phyloP scores from a whole-genome alignment of 2,797 vertebrate species.

The Esox lucius region DNA sequence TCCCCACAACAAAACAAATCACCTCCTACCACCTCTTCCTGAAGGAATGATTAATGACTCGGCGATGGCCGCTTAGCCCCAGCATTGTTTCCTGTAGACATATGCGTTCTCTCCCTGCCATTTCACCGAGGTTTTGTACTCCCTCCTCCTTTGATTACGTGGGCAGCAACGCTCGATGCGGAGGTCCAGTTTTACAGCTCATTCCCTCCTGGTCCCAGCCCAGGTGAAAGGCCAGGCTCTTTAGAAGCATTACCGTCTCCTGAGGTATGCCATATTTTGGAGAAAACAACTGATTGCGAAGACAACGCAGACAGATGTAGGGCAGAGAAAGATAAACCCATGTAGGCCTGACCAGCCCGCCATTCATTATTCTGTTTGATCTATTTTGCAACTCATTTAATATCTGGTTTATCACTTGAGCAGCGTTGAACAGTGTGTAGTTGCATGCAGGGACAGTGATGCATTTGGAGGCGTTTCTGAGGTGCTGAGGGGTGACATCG shows the following conservation, averaged over 20 bases:
- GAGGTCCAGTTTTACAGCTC: slow-evolving; percentile 6
- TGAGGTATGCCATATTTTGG: slow-evolving; percentile 6
- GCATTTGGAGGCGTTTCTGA: too few species aligned
- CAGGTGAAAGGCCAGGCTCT: slow-evolving; percentile 28
- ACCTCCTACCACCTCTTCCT: slow-evolving; percentile 20
- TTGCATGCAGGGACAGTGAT: too few species aligned
- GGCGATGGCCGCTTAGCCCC: slow-evolving; percentile 29
- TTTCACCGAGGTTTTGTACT: slow-evolving; percentile 8
- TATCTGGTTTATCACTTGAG: too few species aligned
- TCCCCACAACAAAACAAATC: slow-evolving; percentile 8
- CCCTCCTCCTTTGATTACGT: slow-evolving; percentile 34
- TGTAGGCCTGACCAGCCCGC: too few species aligned
- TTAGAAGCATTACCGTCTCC: slow-evolving; percentile 34
- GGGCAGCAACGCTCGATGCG: slow-evolving; percentile 23
- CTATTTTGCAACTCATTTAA: too few species aligned
- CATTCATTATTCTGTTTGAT: too few species aligned
- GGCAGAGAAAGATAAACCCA: too few species aligned
- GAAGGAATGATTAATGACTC: slow-evolving; percentile 34
- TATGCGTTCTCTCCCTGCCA: slow-evolving; percentile 11
- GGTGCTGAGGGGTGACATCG: too few species aligned
- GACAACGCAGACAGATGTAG: too few species aligned
- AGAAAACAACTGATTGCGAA: slow-evolving; percentile 38
- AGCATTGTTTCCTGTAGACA: slow-evolving; percentile 23
- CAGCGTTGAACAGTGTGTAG: too few species aligned
- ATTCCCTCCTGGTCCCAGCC: slow-evolving; percentile 16